Base-by-base conservation (phyloP, 2,113 vertebrate genomes). In the Erythrolamprus reginae region DNA sequence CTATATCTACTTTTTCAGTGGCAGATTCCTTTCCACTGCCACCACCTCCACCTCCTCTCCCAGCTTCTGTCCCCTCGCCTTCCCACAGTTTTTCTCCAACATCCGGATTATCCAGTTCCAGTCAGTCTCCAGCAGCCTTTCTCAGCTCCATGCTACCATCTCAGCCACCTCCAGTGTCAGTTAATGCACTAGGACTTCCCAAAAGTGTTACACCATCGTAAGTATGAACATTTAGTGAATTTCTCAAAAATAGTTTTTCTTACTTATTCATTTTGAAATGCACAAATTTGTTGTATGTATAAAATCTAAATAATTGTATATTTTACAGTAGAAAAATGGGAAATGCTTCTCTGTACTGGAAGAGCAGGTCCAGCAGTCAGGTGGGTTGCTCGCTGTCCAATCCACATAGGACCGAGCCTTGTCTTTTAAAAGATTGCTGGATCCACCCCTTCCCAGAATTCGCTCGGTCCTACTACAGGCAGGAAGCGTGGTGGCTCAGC, bases 141-240 rank as follows among this genome's bases (percentile, higher is more conserved):
- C 97, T 99, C 95, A 98, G 98, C 91, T 97, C 99, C 19, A 97
- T 99, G 97, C 96, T 99, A 94, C 98, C 99, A 0, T 96, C 98
- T 84, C 97, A 98, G 90, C 96, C 97, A 0, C 86, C 96, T 3
- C 97, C 97, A 0, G 90, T 93, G 0, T 95, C 97, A 1, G 97
- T 99, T 96, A 99, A 99, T 56, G 98, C 98, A 0, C 94, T 99
- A 94, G 99, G 99, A 91, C 98, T 99, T 47, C 99, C 99, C 0
- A 99, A 98, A 96, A 98, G 99, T 89, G 97, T 97, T 93, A 96
- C 93, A n/a, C 97, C 97, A 91, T 95, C 94, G 97, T 98, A 95
- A 98, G 97, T 98, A 96, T 87, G 26, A 51, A 50, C 89, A 89
- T 88, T 91, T 94, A 84, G 92, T 91, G 83, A 91, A 47, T 51